Evolutionary conservation across 2,113 vertebrate species (phyloP), one percentile per base, ranked within the genome.

Genomic region (Misgurnus mizolepis): DNA sequence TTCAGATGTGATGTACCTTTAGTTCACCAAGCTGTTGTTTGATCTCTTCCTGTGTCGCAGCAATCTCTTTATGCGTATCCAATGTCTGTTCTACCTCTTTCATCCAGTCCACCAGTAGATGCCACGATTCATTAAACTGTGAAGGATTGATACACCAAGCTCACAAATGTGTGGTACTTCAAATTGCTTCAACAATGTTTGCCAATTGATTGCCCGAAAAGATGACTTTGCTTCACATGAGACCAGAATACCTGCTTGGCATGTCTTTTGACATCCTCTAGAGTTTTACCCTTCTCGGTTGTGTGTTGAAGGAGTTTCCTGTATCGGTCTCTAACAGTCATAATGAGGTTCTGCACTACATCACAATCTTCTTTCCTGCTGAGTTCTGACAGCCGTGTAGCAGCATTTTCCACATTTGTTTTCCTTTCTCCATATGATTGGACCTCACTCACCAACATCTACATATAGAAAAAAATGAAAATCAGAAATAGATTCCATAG

Each of bases 121-220:
- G 93, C 89, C 94, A 94, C 0, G 95, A 95, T 81, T 96, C 95
- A 9, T 81, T 93, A 85, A 96, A 96, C 96, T 96, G 87, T 10
- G 34, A 67, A 60, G 45, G 70, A 53, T 15, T 39, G 27, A 18
- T 66, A 34, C 60, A 66, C 40, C 53, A 27, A 40, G 17, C 43
- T 8, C 47, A 4, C 17, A 55, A n/a, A 17, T 17, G 0, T 14
- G 5, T 55, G 53, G 53, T 55, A 15, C 53, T 55, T 55, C 15
- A 55, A 15, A 17, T n/a, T 58, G 7, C 7, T 17, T 58, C n/a
- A 58, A n/a, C n/a, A 34, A 12, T 43, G 22, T 12, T 73, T 43
- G 39, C 55, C 39, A 18, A 4, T 3, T 69, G 22, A 53, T 70
- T 22, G 22, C 22, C 27, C 27, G 2, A 34, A 34, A 2, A 34